phyloP scores from a whole-genome alignment of 2,797 vertebrate species.

The Iguana delicatissima region DNA sequence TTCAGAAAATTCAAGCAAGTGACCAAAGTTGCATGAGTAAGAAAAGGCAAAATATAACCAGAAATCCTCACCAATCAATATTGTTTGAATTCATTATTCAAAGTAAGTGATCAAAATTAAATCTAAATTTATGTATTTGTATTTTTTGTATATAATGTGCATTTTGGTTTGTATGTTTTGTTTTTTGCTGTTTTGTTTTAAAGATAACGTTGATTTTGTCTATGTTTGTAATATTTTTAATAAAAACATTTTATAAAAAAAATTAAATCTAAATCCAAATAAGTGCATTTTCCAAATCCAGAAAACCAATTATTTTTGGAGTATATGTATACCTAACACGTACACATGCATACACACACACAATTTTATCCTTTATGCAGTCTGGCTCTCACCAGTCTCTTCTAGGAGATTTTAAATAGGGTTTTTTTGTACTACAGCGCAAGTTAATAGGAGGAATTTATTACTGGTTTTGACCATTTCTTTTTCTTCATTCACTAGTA shows the following conservation, averaged over 20 bases:
- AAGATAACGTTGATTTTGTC: too few relatives aligned
- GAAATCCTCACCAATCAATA: not conserved
- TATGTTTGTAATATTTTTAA: too few relatives aligned
- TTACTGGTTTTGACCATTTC: not conserved
- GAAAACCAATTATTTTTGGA: not conserved
- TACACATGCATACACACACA: too few relatives aligned
- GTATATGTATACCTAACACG: too few relatives aligned
- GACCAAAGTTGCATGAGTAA: not conserved
- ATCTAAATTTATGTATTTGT: not conserved
- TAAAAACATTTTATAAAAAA: not conserved
- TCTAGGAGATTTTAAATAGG: not conserved
- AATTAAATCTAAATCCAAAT: not conserved
- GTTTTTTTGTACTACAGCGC: not conserved
- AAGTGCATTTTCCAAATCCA: not conserved
- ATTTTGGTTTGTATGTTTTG: too few relatives aligned
- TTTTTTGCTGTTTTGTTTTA: too few relatives aligned
- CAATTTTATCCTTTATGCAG: not conserved
- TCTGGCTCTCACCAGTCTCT: not conserved
- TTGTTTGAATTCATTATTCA: not conserved
- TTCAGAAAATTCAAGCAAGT: not conserved
- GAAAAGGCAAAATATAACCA: not conserved
- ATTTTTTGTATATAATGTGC: too few relatives aligned
- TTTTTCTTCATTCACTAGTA: not conserved
- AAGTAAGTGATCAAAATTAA: not conserved
- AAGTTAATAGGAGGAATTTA: not conserved